Percentiles rank a stretch among this genome's conserved stretches.
These are phyloP conservation scores for Auanema freiburgensis DNA, from an alignment of 2,888 invertebrate species.

Conservation along the genomic window DNA sequence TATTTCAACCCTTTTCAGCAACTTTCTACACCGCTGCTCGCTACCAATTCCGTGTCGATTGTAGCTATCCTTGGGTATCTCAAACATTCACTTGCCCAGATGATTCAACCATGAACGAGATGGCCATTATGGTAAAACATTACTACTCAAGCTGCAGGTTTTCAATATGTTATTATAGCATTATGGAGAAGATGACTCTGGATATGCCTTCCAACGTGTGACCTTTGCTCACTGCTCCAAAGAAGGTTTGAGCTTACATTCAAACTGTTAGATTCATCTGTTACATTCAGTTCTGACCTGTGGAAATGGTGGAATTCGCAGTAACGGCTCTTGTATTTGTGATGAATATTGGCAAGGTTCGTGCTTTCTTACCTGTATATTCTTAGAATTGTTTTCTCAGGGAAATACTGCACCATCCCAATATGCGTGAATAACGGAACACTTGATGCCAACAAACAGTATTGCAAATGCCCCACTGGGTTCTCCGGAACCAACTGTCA, in stretches of 20 bases:
- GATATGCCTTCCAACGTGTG: slow-evolving; percentile 52
- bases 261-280: no score
- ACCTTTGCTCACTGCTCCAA: slow-evolving; percentile 35
- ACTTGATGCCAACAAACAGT: slow-evolving; percentile 23
- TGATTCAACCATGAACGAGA: background rate
- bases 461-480: slow-evolving; percentile 44
- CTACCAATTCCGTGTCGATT: slow-evolving; percentile 35
- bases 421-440: slow-evolving; percentile 53
- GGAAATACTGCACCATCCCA: slow-evolving; percentile 37
- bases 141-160: background rate
- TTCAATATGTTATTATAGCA: slow-evolving; percentile 18
- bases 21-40: slow-evolving; percentile 44
- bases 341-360: slow-evolving; percentile 42
- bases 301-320: slow-evolving; percentile 46
- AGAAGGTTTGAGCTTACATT: slow-evolving; percentile 1
- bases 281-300: slow-evolving; percentile 28
- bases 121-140: no score
- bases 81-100: slow-evolving; percentile 48
- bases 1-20: slow-evolving; percentile 10
- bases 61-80: slow-evolving; percentile 41
- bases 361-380: background rate
- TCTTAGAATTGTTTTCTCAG: no score
- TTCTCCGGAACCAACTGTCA: slow-evolving; percentile 44
- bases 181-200: slow-evolving; percentile 52
- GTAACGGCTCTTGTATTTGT: slow-evolving; percentile 49